phyloP scores from a whole-genome alignment of 92 coral and sea anemone genomes.

The Porites cylindrica region DNA sequence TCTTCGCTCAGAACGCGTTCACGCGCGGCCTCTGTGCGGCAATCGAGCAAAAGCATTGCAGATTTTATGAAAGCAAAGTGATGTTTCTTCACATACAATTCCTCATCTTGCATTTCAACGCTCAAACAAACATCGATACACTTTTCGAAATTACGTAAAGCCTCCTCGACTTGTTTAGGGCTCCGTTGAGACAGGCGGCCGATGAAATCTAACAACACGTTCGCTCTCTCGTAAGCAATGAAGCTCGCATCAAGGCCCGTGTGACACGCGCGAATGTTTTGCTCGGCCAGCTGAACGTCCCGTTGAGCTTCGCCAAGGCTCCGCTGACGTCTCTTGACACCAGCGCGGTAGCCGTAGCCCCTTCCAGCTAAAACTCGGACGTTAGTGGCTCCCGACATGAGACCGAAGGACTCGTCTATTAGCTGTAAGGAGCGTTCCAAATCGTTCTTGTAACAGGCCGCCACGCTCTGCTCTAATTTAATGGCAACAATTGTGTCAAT shows the following conservation, averaged over 20 bases:
- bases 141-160: conserved; percentile 50
- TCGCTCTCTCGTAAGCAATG: conserved; percentile 71
- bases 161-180: conserved; percentile 2
- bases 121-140: conserved; percentile 65
- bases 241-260: conserved; percentile 64
- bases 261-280: conserved; percentile 29
- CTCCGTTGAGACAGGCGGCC: conserved; percentile 34
- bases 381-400: conserved; percentile 41
- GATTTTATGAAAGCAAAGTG: conserved; percentile 80
- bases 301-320: conserved; percentile 61
- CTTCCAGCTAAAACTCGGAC: conserved; percentile 40
- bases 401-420: conserved; percentile 36
- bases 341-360: conserved; percentile 58
- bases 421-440: conserved; percentile 49
- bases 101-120: conserved; percentile 45
- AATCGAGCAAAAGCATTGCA: conserved; percentile 75
- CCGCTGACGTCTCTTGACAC: conserved; percentile 68
- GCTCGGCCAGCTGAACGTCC: conserved; percentile 60
- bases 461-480: conserved; percentile 69
- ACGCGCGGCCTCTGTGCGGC: conserved; percentile 78
- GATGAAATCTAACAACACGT: conserved; percentile 67
- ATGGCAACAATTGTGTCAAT: conserved; percentile 62
- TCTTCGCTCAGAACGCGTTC: conserved; percentile 54
- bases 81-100: conserved; percentile 74
- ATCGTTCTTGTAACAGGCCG: conserved; percentile 60